Base-by-base conservation (phyloP, 2,888 invertebrate genomes). In the Drosophila tanythrix region DNA sequence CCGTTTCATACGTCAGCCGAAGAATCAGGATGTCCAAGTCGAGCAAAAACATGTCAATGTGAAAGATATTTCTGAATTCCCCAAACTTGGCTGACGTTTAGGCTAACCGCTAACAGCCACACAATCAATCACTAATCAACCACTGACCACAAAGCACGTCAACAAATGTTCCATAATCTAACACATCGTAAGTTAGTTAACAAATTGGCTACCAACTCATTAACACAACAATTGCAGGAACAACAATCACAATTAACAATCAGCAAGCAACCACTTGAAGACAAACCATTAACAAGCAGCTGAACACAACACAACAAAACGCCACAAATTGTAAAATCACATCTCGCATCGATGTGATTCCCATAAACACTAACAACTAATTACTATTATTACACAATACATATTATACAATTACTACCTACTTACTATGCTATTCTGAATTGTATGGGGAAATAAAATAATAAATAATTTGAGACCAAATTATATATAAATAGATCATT, bases 1-100 rank as follows among this genome's bases (percentile, higher is more conserved):
- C 25, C 72, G 57, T 52, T 48, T 60, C 38, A n/a, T 43, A 13
- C 52, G 18, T 64, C 53, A 15, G n/a, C 2, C 13, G 7, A 15
- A 15, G 7, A 7, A 3, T 3, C 43, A 13, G 21, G 43, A 13
- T 25, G 21, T 13, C 21, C 21, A 7, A 13, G 21, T 1, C 13
- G 3, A 21, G 7, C 3, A 46, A 15, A 7, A 21, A 13, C 46
- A 11, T 11, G 0, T 21, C 43, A 5, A 43, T 21, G 21, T 43
- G 11, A 2, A 1, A 11, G 10, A 40, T 43, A 10, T n/a, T 1
- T 40, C n/a, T 4, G 10, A 40, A 21, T 43, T 43, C 21, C 11
- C 21, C 43, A 11, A 2, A 11, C 43, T 43, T 11, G 21, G 21
- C 11, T 5, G 11, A 13, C 4, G 1, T 21, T 43, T 5, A 21